Evolutionary conservation across 2,797 vertebrate genomes (phyloP), one percentile per base, ranked within the genome.

Genomic region (Danionella dracula): DNA sequence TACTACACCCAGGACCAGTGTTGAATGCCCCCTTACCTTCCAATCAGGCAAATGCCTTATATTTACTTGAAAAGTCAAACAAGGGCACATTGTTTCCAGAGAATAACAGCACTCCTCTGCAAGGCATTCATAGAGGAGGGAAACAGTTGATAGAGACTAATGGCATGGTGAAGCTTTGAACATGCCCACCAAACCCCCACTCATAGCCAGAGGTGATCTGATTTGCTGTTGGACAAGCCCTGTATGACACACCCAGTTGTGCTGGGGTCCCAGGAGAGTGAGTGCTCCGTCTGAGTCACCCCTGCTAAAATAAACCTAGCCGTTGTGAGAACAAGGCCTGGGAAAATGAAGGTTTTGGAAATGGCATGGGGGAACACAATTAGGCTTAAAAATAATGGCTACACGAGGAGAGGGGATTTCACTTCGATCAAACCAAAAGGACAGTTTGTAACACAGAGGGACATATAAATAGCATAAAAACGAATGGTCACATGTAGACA

Each of bases 311-410:
- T 90, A 90, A 91, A 89, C 84, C 31, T 64, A 77, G 82, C 82
- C 85, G 87, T 85, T 91, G 89, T 89, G 89, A 88, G 88, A 91
- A 90, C 85, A 80, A 84, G 88, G 82, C 88, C 86, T 89, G 88
- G 88, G 88, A 90, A 90, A 83, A 79, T 65, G 78, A 78, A 76
- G 77, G 78, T 81, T 83, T 76, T 77, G 23, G 78, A 81, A 85
- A 76, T 74, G 76, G 82, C 79, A 60, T 37, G 41, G 79, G 68
- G 76, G 60, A 78, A 78, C 76, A 61, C 40, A 37, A 45, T 8
- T 13, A 45, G 68, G 79, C 78, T 29, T 11, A 13, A 49, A 49
- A 48, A 48, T 29, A 48, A 48, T n/a, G 45, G 20, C 8, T 46
- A 19, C 12, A 12, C 2, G 6, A 27, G 23, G 23, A 6, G 6